These are phyloP conservation scores for Drosophila parabipectinata DNA, from an alignment of 1,140 invertebrate species.

Conservation along the genomic window DNA sequence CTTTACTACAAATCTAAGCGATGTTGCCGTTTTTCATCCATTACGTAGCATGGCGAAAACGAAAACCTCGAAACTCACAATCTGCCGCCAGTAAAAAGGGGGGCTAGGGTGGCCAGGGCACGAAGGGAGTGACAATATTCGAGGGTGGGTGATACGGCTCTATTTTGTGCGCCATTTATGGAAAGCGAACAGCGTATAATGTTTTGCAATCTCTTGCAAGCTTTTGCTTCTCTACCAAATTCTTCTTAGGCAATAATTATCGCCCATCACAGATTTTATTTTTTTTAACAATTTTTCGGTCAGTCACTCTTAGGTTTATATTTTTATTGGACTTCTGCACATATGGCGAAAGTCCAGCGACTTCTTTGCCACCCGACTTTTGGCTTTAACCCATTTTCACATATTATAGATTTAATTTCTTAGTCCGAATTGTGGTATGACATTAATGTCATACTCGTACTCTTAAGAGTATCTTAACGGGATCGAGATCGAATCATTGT, in stretches of 20 bases:
- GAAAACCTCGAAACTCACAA: slow-evolving; percentile 29
- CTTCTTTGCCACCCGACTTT: too few relatives aligned
- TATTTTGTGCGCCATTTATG: slow-evolving; percentile 66
- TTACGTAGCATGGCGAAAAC: slow-evolving; percentile 76
- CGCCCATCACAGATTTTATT: not conserved
- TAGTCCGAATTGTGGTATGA: too few relatives aligned
- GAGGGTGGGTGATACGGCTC: not conserved
- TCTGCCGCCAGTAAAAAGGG: not conserved
- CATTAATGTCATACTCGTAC: too few relatives aligned
- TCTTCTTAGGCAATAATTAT: not conserved
- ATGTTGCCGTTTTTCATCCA: slow-evolving; percentile 64
- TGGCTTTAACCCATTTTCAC: too few relatives aligned
- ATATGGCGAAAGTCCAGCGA: too few relatives aligned
- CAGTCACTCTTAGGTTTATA: too few relatives aligned
- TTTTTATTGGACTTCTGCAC: too few relatives aligned
- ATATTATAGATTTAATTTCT: too few relatives aligned
- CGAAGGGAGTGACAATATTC: not conserved
- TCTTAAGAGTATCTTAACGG: too few relatives aligned
- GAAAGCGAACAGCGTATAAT: slow-evolving; percentile 64
- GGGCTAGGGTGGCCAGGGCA: not conserved
- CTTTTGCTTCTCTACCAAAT: not conserved
- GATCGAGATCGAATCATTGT: too few relatives aligned
- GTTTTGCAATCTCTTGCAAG: slow-evolving; percentile 39
- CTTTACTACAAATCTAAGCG: slow-evolving; percentile 63
- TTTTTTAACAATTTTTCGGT: too few relatives aligned